Evolutionary conservation across 2,113 vertebrate species (phyloP).

Genomic region (Brachyhypopomus occidentalis): DNA sequence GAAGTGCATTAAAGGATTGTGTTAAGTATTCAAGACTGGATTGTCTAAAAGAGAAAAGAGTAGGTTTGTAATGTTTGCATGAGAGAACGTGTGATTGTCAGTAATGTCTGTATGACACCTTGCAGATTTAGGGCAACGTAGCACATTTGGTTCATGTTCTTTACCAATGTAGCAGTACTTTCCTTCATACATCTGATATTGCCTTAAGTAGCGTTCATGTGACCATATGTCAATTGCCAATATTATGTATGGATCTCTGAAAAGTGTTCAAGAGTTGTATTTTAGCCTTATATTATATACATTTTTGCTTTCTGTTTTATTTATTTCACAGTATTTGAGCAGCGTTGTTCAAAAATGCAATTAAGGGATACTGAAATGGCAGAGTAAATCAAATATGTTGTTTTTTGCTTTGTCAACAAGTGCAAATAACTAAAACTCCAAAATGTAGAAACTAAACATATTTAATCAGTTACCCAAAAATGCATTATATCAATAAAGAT

Average conservation of each 20-base stretch:
- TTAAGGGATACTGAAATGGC: neutral
- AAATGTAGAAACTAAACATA: neutral
- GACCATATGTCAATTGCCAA: slow-evolving; percentile 13
- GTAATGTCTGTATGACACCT: neutral
- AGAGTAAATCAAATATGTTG: neutral
- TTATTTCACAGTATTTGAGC: slow-evolving; percentile 27
- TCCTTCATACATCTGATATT: slow-evolving; percentile 15
- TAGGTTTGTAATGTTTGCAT: neutral
- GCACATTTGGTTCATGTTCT: slow-evolving; percentile 9
- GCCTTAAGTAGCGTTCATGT: slow-evolving; percentile 30
- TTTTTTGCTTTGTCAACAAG: neutral
- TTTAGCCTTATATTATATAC: neutral
- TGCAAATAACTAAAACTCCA: neutral
- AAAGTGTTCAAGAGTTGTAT: neutral
- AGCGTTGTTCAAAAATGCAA: neutral
- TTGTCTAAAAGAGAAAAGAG: neutral
- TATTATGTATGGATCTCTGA: slow-evolving; percentile 6
- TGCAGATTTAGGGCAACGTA: slow-evolving; percentile 31
- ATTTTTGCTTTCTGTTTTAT: slow-evolving; percentile 27
- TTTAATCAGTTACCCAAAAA: neutral
- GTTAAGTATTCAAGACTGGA: neutral
- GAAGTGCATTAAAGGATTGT: neutral
- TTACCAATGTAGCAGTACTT: slow-evolving; percentile 36
- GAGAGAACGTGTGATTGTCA: neutral
- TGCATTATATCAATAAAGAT: neutral